Conservation (phyloP, 2,113 vertebrate species). For the Cettia cetti region DNA sequence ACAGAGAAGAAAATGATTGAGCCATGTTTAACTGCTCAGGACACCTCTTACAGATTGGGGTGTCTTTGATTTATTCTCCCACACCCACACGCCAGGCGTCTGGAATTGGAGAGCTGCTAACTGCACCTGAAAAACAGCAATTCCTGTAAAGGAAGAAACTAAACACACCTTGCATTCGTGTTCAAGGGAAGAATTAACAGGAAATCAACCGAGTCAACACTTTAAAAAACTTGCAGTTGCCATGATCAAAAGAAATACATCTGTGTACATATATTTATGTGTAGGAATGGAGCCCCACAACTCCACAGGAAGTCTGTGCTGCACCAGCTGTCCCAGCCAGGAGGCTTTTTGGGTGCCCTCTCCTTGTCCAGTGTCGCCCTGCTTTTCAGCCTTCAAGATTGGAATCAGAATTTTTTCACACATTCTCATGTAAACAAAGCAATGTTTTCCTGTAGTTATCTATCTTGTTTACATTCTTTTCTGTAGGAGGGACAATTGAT, state of each 20-base stretch:
- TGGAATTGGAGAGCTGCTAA: neutral
- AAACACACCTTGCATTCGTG: neutral
- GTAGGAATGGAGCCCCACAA: neutral
- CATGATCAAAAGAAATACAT: neutral
- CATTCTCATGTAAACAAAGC: too few relatives aligned
- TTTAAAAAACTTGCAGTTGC: neutral
- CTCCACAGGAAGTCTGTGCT: neutral
- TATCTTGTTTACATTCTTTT: too few relatives aligned
- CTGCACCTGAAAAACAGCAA: neutral
- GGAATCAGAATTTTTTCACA: too few relatives aligned
- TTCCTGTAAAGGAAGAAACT: neutral
- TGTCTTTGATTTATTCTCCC: conserved; percentile 36
- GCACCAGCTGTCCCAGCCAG: neutral
- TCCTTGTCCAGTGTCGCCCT: too few relatives aligned
- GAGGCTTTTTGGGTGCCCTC: neutral
- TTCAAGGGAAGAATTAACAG: neutral
- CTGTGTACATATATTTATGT: neutral
- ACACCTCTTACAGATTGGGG: neutral
- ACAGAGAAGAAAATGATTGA: neutral
- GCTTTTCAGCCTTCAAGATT: too few relatives aligned
- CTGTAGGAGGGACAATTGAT: too few relatives aligned
- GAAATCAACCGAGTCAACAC: accelerated
- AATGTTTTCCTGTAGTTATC: too few relatives aligned
- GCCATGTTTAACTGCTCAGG: neutral
- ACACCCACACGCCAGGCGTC: neutral